Percentiles rank a stretch among this genome's conserved stretches.
Evolutionary conservation across 2,888 invertebrate genomes (phyloP).

Genomic region (Drosophila infuscata): DNA sequence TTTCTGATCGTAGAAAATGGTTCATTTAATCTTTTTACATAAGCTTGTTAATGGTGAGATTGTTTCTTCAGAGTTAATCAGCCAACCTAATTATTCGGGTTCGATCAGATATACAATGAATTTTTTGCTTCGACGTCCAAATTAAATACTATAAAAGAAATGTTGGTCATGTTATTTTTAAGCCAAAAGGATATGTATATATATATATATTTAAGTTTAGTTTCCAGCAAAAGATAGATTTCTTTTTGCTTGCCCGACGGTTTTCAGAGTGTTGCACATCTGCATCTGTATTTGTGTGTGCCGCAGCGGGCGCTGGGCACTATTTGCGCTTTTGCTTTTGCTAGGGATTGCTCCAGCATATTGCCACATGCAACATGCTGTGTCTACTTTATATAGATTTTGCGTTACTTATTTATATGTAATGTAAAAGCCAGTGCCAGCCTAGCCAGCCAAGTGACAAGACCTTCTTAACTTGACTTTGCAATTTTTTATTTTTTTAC

Average conservation of each 20-base stretch:
- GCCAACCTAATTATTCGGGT: too few species aligned
- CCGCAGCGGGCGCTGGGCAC: conserved; percentile 41
- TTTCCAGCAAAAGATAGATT: not conserved
- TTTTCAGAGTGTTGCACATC: conserved; percentile 58
- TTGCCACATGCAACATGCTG: conserved; percentile 54
- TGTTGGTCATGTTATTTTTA: too few species aligned
- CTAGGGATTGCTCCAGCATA: conserved; percentile 35
- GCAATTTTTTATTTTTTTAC: not conserved
- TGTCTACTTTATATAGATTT: conserved; percentile 9
- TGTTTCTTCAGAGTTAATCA: too few species aligned
- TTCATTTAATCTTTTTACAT: too few species aligned
- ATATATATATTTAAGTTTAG: not conserved
- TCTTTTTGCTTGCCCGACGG: not conserved
- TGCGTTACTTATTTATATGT: not conserved
- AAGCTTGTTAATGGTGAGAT: too few species aligned
- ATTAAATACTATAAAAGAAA: too few species aligned
- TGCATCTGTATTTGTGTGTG: conserved; percentile 37
- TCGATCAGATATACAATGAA: too few species aligned
- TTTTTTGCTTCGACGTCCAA: too few species aligned
- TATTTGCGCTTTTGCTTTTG: conserved; percentile 51
- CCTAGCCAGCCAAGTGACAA: not conserved
- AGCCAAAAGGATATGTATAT: too few species aligned
- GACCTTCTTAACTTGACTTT: not conserved
- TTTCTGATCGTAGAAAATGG: too few species aligned
- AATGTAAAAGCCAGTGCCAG: not conserved